A percentile compares a stretch with the other conserved stretches of the same genome.
These are phyloP conservation scores for Rosalia funebris DNA, from an alignment of 2,888 invertebrate species.

Conservation along the genomic window DNA sequence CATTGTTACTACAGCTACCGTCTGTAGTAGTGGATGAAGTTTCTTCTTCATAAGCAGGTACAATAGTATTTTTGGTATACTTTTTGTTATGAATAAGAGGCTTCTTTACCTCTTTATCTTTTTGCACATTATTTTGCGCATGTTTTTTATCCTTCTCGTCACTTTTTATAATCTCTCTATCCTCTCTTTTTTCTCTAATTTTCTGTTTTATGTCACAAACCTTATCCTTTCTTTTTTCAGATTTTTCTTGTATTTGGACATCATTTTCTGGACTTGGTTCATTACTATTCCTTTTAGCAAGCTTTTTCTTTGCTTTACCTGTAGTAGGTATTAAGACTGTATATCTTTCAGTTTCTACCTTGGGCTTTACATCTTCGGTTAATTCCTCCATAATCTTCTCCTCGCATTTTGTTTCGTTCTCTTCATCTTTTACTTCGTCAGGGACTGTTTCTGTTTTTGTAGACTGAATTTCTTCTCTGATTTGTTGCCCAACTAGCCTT, in stretches of 20 bases:
- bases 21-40: conserved; percentile 78
- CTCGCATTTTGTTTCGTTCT: conserved; percentile 22
- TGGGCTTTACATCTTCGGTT: conserved; percentile 38
- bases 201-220: conserved; percentile 26
- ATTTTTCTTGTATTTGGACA: conserved; percentile 41
- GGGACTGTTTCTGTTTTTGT: conserved; percentile 41
- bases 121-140: conserved; percentile 32
- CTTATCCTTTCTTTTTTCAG: conserved; percentile 35
- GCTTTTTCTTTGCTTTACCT: conserved; percentile 58
- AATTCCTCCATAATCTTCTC: conserved; percentile 35
- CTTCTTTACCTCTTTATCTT: conserved; percentile 51
- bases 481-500: conserved; percentile 67
- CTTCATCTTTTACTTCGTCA: conserved; percentile 41
- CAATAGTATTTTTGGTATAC: conserved; percentile 47
- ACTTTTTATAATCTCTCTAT: conserved; percentile 38
- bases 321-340: conserved; percentile 57
- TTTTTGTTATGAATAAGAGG: conserved; percentile 47
- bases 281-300: conserved; percentile 54
- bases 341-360: conserved; percentile 52
- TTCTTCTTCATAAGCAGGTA: conserved; percentile 70
- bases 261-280: conserved; percentile 43
- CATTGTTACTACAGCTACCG: conserved; percentile 67
- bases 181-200: conserved; percentile 40
- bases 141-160: conserved; percentile 44
- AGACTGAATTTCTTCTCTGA: conserved; percentile 59